Base-by-base conservation (phyloP, 2,888 invertebrate species). In the Limnephilus marmoratus region DNA sequence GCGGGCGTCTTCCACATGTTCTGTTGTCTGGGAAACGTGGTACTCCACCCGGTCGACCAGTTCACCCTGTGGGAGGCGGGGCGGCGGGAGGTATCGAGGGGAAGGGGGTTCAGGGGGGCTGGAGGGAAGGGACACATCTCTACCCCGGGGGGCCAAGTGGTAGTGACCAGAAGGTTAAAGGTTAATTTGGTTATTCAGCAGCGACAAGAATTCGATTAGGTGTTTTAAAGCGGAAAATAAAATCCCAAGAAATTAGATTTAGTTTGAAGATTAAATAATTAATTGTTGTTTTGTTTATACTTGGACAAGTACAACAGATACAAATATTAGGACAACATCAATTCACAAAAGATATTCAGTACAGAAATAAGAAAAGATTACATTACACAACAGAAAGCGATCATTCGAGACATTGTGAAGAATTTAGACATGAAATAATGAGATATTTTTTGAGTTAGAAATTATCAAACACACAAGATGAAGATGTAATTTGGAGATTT, bases 11-110 rank as follows among this genome's bases (percentile, higher is more conserved):
- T 97, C 97, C 94, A 99, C 98, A 96, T 98, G 98, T 95, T 98
- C 98, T 94, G 97, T 97, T 94, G 98, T 98, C 95, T 98, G 97
- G 94, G 97, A 97, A 94, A 99, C 99, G 96, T 99, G 98, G 96
- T 98, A 98, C 97, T 99, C 99, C 96, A 99, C 98, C 95, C 98
- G 97, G 97, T 99, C 98, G 95, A 99, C 97, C 97, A 98, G 97
- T 96, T 99, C 99, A 95, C 99, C 99, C 99, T 99, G 96, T 94
- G 92, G 92, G 85, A 31, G 90, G 82, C 29, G 53, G 49, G 95
- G 49, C 12, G 85, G 68, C 24, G 53, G 34, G 49, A 45, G 31
- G 53, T 24, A 37, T 31, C 18, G 34, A 18, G 29, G 87, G 34
- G 34, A 9, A 53, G 3, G 45, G 81, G 29, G 89, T 37, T 41